These are phyloP conservation scores for Cephus spinipes DNA, from an alignment of 2,888 invertebrate species.

Conservation along the genomic window DNA sequence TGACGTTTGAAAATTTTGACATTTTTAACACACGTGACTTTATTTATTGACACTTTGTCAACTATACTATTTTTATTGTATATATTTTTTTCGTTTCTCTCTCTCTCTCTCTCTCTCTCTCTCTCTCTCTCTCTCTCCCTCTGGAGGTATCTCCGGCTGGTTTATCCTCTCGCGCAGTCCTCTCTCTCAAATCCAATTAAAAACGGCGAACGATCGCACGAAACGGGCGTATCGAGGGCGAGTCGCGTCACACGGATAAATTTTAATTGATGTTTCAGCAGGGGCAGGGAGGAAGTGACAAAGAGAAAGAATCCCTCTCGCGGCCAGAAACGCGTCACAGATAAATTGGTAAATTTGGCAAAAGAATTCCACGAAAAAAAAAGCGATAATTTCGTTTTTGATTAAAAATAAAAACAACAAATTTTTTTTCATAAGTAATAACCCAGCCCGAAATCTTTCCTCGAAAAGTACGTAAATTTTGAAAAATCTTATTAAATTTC, in stretches of 20 bases:
- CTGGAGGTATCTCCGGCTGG: background rate
- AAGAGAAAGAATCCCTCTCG: slow-evolving; percentile 13
- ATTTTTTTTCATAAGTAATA: fast-evolving
- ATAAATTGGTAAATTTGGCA: no score
- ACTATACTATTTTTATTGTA: slow-evolving; percentile 31
- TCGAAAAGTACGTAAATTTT: no score
- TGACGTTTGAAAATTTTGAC: background rate
- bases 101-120: slow-evolving; percentile 22
- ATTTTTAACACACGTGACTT: background rate
- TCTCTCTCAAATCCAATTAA: slow-evolving; percentile 59
- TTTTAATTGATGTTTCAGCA: slow-evolving; percentile 63
- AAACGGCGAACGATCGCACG: slow-evolving; percentile 59
- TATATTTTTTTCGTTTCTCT: slow-evolving; percentile 29
- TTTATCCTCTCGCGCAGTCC: slow-evolving; percentile 25
- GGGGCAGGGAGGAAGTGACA: slow-evolving; percentile 26
- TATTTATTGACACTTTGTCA: background rate
- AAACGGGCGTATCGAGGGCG: slow-evolving; percentile 58
- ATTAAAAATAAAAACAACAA: no score
- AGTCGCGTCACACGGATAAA: slow-evolving; percentile 49
- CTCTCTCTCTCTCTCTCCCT: slow-evolving; percentile 47
- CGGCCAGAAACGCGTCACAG: background rate
- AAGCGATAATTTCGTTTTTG: no score
- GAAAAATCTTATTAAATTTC: no score
- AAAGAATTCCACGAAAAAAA: no score
- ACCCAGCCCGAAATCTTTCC: fast-evolving